A percentile compares a stretch with the other conserved stretches of the same genome.
These are phyloP conservation scores for Dromaius novaehollandiae DNA, from an alignment of 2,113 vertebrate genomes.

Conservation along the genomic window DNA sequence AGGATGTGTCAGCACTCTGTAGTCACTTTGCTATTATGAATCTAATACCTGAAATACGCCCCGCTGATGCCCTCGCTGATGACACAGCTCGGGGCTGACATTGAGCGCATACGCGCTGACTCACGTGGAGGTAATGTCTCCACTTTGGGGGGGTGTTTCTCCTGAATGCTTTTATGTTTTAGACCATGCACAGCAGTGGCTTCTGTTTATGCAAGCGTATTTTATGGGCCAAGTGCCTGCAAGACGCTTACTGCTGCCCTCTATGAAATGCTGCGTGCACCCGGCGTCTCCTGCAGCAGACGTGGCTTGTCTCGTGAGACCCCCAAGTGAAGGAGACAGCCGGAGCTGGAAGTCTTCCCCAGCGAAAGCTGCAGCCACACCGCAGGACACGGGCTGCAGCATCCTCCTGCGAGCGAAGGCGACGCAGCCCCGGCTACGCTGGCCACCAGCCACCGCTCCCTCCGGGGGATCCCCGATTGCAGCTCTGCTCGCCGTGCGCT, in stretches of 20 bases:
- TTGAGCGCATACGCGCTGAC: neutral
- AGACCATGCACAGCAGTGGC: rapidly evolving
- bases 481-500: no score
- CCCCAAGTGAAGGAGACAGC: no score
- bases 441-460: neutral
- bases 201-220: rapidly evolving
- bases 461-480: neutral
- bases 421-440: no score
- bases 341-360: neutral
- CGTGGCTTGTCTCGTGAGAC: neutral
- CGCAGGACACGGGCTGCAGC: neutral
- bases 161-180: neutral
- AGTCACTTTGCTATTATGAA: neutral
- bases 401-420: neutral
- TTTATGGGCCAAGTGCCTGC: neutral
- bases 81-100: constrained; percentile 1
- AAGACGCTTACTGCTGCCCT: neutral
- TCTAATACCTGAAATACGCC: neutral
- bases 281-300: neutral
- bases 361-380: rapidly evolving
- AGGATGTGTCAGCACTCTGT: neutral
- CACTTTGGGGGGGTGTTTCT: neutral
- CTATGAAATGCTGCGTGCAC: neutral
- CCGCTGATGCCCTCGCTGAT: neutral
- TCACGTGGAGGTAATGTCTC: neutral